phyloP scores from a whole-genome alignment of 1,140 invertebrate species.

The Zophobas atratus region DNA sequence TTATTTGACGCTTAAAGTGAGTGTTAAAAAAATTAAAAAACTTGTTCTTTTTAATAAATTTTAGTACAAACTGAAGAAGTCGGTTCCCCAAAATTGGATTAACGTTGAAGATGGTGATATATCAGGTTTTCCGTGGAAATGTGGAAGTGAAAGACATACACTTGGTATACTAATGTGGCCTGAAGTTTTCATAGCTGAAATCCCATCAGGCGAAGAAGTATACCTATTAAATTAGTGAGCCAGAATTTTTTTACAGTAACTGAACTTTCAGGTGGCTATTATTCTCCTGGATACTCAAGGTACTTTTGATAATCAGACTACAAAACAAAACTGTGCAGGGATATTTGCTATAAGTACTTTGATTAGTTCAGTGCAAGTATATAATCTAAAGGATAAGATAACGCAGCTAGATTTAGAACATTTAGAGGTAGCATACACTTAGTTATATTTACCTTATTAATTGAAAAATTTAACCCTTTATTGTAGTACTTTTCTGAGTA shows the following conservation, averaged over 20 bases:
- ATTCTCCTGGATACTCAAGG: slow-evolving; percentile 17
- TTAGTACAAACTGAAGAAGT: not conserved
- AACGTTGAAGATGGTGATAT: not conserved
- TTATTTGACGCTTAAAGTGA: not conserved
- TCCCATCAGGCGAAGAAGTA: slow-evolving; percentile 79
- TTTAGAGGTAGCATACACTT: not conserved
- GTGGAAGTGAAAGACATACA: slow-evolving; percentile 92
- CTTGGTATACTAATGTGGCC: slow-evolving; percentile 96
- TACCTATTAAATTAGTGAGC: too few species aligned
- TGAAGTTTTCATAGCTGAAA: slow-evolving; percentile 85
- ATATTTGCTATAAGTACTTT: not conserved
- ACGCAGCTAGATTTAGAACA: not conserved
- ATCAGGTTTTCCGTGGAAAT: slow-evolving; percentile 88
- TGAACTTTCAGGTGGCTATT: not conserved
- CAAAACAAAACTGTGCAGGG: not conserved
- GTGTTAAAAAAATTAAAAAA: not conserved
- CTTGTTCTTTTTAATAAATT: not conserved
- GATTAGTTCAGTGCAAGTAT: not conserved
- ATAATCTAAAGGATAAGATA: not conserved
- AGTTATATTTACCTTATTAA: not conserved
- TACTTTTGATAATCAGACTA: slow-evolving; percentile 9
- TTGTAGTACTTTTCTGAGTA: not conserved
- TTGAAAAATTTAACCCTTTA: not conserved
- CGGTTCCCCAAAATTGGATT: not conserved
- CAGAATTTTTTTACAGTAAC: not conserved